Evolutionary conservation across 2,888 invertebrate species (phyloP).

Genomic region (Gymnosoma rotundatum): DNA sequence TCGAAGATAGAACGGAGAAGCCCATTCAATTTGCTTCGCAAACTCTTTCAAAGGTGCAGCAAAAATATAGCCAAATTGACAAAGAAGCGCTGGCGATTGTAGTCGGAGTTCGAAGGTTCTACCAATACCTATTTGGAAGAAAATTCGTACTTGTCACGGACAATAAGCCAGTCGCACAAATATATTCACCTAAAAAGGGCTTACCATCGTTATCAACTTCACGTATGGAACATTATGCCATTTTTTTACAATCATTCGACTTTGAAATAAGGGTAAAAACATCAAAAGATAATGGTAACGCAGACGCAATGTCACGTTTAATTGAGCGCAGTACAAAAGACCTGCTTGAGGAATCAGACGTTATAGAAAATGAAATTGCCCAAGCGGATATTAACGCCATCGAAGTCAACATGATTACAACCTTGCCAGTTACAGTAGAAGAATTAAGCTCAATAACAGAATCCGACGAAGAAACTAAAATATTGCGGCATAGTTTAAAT

Average conservation of each 20-base stretch:
- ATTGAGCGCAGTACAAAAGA: too few species aligned
- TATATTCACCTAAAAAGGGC: conserved; percentile 68
- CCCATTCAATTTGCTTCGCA: conserved; percentile 79
- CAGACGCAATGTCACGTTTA: conserved; percentile 54
- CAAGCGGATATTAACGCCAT: conserved; percentile 43
- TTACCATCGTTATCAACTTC: conserved; percentile 70
- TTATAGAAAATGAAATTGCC: conserved; percentile 40
- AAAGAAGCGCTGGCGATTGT: conserved; percentile 76
- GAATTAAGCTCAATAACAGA: conserved; percentile 51
- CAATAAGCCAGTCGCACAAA: conserved; percentile 32
- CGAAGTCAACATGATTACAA: conserved; percentile 34
- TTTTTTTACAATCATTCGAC: conserved; percentile 39
- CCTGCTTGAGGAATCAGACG: neutral
- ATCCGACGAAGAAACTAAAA: conserved; percentile 5
- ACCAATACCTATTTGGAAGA: conserved; percentile 78
- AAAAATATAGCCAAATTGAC: conserved; percentile 45
- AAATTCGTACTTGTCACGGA: conserved; percentile 70
- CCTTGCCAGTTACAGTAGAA: conserved; percentile 51
- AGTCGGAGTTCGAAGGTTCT: conserved; percentile 75
- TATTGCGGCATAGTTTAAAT: conserved; percentile 24
- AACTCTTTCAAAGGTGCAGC: conserved; percentile 71
- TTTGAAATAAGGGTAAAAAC: conserved; percentile 42
- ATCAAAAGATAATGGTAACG: conserved; percentile 45
- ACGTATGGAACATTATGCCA: conserved; percentile 72
- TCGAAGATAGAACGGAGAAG: conserved; percentile 76